These are phyloP conservation scores for Gallirallus australis DNA, from an alignment of 2,797 vertebrate species.

Conservation along the genomic window DNA sequence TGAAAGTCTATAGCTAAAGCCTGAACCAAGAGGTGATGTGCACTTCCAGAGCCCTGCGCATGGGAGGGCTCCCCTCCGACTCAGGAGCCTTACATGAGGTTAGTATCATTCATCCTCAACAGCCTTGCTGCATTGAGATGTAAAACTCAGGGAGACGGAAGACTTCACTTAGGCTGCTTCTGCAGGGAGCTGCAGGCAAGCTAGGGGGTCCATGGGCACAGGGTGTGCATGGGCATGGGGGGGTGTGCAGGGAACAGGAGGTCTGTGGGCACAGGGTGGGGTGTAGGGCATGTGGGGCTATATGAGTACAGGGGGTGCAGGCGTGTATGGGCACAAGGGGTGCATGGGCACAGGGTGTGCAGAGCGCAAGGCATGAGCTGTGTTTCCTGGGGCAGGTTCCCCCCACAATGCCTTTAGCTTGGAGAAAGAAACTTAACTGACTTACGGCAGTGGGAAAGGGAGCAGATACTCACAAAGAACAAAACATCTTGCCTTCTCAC, in stretches of 20 bases:
- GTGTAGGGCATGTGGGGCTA: no score
- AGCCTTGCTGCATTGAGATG: neutral
- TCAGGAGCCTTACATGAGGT: neutral
- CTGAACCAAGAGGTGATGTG: neutral
- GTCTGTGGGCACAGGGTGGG: no score
- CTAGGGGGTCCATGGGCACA: neutral
- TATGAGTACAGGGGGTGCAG: no score
- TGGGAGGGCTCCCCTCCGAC: neutral
- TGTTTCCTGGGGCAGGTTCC: neutral
- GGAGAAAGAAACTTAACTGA: neutral
- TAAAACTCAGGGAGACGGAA: neutral
- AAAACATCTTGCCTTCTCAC: neutral
- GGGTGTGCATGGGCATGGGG: no score
- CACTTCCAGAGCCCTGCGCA: fast-evolving
- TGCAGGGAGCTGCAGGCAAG: neutral
- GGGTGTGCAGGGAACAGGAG: no score
- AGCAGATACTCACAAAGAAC: neutral
- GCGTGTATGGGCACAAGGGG: no score
- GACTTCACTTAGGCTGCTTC: neutral
- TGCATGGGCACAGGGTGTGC: neutral
- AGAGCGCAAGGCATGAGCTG: neutral
- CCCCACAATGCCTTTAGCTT: fast-evolving
- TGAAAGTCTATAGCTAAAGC: neutral
- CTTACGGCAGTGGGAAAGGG: neutral
- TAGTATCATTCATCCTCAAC: fast-evolving